A percentile compares a stretch with the other conserved stretches of the same genome.
These are phyloP conservation scores for Eupithecia exiguata DNA, from an alignment of 2,888 invertebrate species.

Conservation along the genomic window DNA sequence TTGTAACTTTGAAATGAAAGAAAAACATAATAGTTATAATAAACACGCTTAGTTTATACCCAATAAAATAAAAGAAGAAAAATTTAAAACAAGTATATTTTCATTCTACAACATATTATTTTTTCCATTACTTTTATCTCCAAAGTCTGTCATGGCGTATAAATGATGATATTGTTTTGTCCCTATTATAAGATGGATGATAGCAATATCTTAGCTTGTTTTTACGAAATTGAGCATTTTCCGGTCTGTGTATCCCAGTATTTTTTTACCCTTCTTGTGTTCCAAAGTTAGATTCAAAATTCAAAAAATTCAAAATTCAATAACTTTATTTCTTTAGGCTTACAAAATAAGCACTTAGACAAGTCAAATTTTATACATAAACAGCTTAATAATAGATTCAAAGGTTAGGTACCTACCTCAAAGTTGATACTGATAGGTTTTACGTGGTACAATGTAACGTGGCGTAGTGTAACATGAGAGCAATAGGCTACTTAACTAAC, in stretches of 20 bases:
- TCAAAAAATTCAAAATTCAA: too few relatives aligned
- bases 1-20: too few relatives aligned
- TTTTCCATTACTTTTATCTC: background rate
- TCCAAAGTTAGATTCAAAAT: background rate
- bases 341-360: too few relatives aligned
- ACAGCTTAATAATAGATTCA: too few relatives aligned
- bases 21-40: too few relatives aligned
- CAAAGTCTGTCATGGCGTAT: conserved; percentile 47
- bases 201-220: conserved; percentile 33
- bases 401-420: too few relatives aligned
- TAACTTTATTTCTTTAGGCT: too few relatives aligned
- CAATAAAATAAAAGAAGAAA: background rate
- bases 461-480: too few relatives aligned
- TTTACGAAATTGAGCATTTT: conserved; percentile 31
- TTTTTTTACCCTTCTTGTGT: conserved; percentile 8
- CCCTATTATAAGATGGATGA: conserved; percentile 50
- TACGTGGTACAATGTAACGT: too few relatives aligned
- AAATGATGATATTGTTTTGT: conserved; percentile 62
- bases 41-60: background rate
- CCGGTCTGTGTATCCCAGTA: background rate
- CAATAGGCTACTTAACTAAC: too few relatives aligned
- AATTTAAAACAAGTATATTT: background rate
- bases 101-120: background rate
- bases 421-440: too few relatives aligned
- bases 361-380: too few relatives aligned